Conservation (phyloP, 2,888 invertebrate species). For the Caradrina kadenii region DNA sequence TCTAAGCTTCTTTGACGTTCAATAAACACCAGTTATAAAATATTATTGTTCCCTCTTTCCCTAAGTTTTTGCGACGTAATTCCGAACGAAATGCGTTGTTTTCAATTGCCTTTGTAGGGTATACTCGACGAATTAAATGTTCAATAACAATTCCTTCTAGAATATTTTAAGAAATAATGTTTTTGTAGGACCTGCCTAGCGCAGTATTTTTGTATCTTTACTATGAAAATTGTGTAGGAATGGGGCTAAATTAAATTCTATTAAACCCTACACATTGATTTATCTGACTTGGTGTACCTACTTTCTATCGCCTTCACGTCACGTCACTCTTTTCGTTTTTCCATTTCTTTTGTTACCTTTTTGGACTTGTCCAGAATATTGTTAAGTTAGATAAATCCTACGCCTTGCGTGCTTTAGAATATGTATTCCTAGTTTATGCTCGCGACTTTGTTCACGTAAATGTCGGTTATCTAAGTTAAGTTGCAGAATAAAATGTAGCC, state of each 20-base stretch:
- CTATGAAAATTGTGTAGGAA: neutral
- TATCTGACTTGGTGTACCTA: neutral
- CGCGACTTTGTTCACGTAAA: no score
- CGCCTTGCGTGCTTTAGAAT: no score
- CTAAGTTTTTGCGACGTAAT: slow-evolving; percentile 10
- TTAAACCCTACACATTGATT: neutral
- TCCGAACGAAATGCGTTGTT: slow-evolving; percentile 6
- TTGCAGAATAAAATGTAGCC: no score
- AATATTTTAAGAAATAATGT: neutral
- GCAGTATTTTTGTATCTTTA: no score
- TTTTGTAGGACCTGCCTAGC: neutral
- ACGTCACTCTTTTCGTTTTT: no score
- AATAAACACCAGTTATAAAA: slow-evolving; percentile 7
- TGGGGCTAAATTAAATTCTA: neutral
- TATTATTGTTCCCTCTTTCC: slow-evolving; percentile 13
- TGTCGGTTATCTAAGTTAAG: no score
- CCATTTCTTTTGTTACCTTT: no score
- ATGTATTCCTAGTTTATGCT: no score
- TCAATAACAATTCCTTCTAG: neutral
- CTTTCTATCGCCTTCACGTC: neutral
- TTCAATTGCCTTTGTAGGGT: slow-evolving; percentile 2
- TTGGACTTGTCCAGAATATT: no score
- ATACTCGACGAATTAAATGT: neutral
- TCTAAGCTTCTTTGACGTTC: slow-evolving; percentile 10
- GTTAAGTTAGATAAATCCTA: no score